Evolutionary conservation across 2,888 invertebrate genomes (phyloP), one percentile per base, ranked within the genome.

Genomic region (Drosophila algonquin): DNA sequence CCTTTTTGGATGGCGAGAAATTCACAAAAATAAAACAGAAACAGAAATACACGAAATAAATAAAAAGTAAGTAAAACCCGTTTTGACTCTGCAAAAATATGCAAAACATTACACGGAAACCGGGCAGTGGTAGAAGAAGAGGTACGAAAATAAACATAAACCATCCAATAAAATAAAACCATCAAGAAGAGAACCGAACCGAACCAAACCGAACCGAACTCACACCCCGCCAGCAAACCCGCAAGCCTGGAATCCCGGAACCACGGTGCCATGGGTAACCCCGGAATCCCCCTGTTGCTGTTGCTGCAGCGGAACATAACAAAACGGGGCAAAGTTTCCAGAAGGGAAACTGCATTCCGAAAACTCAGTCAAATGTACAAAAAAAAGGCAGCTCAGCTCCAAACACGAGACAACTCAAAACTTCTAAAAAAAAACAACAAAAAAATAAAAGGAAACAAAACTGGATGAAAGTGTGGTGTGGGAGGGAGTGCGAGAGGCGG

Each of bases 351-450:
- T 79, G 77, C 85, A 84, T 84, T 77, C 87, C 85, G 46, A 79
- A 84, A 87, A 84, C 81, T 83, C 83, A 83, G 87, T 86, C 83
- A 87, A 86, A 87, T 78, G 76, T 72, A 21, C 21, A 57, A 57
- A 64, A 73, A 53, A 57, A 60, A 65, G 44, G 32, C 57, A 47
- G 61, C 50, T 44, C 47, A 47, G 61, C 50, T 44, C 50, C 62
- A 61, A 65, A 67, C 70, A 64, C 71, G 84, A 79, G 76, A 82
- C 75, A 65, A 65, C 55, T 65, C 55, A 45, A 73, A 81, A 86
- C 81, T 89, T 80, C 87, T 89, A 88, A 84, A 81, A 73, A 82
- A 77, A 70, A 63, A 54, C 4, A 24, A 24, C 4, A 24, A 24
- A 24, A 24, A 24, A 4, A 77, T 63, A 8, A 59, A 54, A 27